Conservation (phyloP, 2,888 invertebrate species). For the Andrena bicolor region DNA sequence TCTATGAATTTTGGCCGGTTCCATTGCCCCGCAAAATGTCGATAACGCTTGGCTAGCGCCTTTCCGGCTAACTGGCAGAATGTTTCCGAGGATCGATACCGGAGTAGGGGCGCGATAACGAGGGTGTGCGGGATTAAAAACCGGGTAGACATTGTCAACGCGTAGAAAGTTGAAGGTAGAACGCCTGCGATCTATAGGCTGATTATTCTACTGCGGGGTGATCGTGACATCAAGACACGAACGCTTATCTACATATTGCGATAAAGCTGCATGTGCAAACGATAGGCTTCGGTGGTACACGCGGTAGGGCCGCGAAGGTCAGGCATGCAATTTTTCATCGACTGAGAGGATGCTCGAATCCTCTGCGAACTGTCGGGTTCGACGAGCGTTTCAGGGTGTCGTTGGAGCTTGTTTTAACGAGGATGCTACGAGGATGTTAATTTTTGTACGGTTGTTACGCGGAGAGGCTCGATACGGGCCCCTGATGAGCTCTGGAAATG, state of each 20-base stretch:
- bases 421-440: too few species aligned
- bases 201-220: neutral
- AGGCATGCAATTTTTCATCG: neutral
- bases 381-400: too few species aligned
- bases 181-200: neutral
- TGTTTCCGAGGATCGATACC: slow-evolving; percentile 1
- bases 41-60: neutral
- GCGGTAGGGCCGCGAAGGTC: neutral
- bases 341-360: too few species aligned
- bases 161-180: neutral
- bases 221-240: neutral
- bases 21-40: too few species aligned
- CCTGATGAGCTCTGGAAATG: neutral
- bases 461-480: neutral
- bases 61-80: too few species aligned
- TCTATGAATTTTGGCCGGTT: too few species aligned
- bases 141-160: neutral
- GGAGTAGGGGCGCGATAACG: too few species aligned
- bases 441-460: too few species aligned
- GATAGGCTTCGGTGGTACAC: slow-evolving; percentile 8
- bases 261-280: neutral
- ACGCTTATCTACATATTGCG: neutral
- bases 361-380: too few species aligned
- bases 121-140: neutral
- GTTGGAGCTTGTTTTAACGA: too few species aligned